These are phyloP conservation scores for Phytoseiulus persimilis DNA, from an alignment of 2,888 invertebrate genomes.

Conservation along the genomic window DNA sequence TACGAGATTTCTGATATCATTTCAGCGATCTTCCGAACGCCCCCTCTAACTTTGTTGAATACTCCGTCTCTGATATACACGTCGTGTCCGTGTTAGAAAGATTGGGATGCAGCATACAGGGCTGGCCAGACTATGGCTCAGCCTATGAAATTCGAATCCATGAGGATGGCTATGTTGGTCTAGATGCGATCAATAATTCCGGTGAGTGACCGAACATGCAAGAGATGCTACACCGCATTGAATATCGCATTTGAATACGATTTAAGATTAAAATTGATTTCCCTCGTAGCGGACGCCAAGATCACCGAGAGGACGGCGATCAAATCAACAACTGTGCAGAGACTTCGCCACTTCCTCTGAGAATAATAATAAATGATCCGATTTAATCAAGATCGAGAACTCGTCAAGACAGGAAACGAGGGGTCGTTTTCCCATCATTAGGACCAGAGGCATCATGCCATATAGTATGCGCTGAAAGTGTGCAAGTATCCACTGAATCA, in stretches of 20 bases:
- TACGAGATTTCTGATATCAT: not conserved
- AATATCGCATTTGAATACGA: not conserved
- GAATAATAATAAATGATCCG: too few species aligned
- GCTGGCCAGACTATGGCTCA: constrained; percentile 11
- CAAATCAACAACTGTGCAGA: not conserved
- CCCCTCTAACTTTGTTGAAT: not conserved
- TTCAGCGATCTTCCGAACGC: not conserved
- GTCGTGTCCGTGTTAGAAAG: not conserved
- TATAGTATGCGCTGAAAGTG: too few species aligned
- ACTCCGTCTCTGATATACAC: constrained; percentile 10
- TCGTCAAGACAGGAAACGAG: too few species aligned
- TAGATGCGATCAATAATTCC: not conserved
- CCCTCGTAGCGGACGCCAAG: not conserved
- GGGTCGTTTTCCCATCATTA: too few species aligned
- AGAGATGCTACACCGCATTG: not conserved
- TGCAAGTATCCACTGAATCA: too few species aligned
- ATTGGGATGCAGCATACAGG: not conserved
- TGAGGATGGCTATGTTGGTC: not conserved
- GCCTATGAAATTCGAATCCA: constrained; percentile 1
- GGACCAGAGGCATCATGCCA: too few species aligned
- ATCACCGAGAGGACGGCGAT: not conserved
- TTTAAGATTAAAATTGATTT: too few species aligned
- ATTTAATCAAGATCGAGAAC: too few species aligned
- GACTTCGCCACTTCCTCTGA: too few species aligned
- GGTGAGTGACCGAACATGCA: not conserved